phyloP scores from a whole-genome alignment of 2,888 invertebrate species.

The Diarsia dahlii region DNA sequence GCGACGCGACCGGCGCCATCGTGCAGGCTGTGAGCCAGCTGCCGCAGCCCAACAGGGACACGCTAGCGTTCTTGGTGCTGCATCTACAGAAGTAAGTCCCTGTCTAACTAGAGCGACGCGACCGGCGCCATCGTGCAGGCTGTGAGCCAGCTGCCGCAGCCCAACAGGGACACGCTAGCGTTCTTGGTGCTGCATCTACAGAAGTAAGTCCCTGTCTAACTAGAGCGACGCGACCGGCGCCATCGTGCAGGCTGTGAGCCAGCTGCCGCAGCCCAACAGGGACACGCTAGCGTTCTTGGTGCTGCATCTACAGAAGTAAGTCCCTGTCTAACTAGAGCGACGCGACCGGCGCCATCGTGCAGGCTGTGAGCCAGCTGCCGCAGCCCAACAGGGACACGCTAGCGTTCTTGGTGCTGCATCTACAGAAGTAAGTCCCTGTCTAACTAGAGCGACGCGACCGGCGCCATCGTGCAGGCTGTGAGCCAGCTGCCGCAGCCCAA shows the following conservation, averaged over 20 bases:
- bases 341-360: constrained; percentile 92
- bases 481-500: constrained; percentile 97
- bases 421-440: neutral
- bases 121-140: constrained; percentile 93
- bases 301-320: constrained; percentile 96
- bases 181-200: constrained; percentile 89
- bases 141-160: constrained; percentile 92
- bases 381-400: constrained; percentile 96
- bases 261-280: constrained; percentile 97
- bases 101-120: constrained; percentile 83
- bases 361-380: constrained; percentile 92
- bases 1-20: constrained; percentile 92
- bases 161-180: constrained; percentile 97
- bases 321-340: constrained; percentile 83
- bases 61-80: constrained; percentile 97
- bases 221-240: constrained; percentile 91
- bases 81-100: constrained; percentile 96
- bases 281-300: constrained; percentile 98
- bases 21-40: constrained; percentile 95
- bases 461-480: constrained; percentile 94
- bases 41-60: constrained; percentile 98
- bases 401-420: constrained; percentile 92
- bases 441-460: constrained; percentile 89
- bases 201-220: neutral
- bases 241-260: constrained; percentile 94